A percentile compares a stretch with the other conserved stretches of the same genome.
phyloP scores from a whole-genome alignment of 2,888 invertebrate genomes.

The Vannuccia rotundouncinata region DNA sequence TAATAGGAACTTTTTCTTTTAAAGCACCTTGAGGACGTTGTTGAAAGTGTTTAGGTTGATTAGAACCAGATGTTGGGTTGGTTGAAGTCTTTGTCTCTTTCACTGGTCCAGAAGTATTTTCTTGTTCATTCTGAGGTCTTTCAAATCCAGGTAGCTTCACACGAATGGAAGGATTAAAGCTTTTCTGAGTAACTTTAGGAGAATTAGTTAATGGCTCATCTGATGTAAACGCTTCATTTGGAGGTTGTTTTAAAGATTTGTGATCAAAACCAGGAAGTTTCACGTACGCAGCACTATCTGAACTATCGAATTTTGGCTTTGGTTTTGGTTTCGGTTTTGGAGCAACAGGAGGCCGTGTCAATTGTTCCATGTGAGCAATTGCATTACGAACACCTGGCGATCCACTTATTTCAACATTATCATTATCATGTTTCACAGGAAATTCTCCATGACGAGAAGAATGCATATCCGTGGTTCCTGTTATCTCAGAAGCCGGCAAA shows the following conservation, averaged over 20 bases:
- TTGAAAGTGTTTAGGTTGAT: not conserved
- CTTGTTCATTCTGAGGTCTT: too few relatives aligned
- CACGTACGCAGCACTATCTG: not conserved
- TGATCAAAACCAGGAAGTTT: not conserved
- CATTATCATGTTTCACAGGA: not conserved
- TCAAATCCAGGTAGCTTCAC: not conserved
- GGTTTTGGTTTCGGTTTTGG: not conserved
- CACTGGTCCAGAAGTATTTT: too few relatives aligned
- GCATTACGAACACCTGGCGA: not conserved
- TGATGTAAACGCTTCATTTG: not conserved
- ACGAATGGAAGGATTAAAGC: not conserved
- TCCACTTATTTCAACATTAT: not conserved
- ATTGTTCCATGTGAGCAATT: not conserved
- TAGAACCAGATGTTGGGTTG: not conserved
- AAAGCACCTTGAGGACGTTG: not conserved
- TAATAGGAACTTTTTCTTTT: not conserved
- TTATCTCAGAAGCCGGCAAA: not conserved
- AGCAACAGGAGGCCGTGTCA: not conserved
- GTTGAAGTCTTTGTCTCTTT: too few relatives aligned
- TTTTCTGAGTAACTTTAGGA: not conserved
- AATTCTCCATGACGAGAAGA: not conserved
- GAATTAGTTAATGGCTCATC: not conserved
- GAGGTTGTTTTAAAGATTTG: not conserved
- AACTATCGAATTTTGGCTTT: not conserved
- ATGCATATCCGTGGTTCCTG: not conserved